These are phyloP conservation scores for Pogonocherus hispidulus DNA, from an alignment of 2,888 invertebrate genomes.

Conservation along the genomic window DNA sequence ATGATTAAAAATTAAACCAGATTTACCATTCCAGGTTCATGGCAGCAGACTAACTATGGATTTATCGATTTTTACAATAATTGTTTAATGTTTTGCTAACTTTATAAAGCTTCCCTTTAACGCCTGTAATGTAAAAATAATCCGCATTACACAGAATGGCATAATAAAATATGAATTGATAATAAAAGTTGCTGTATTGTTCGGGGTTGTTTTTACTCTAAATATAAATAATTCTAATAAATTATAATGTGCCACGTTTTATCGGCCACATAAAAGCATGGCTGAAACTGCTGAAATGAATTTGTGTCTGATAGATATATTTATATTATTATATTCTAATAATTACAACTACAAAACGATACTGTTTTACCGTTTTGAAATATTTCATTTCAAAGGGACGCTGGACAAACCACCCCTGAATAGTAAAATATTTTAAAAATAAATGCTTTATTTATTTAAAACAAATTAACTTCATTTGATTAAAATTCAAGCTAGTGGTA, in stretches of 20 bases:
- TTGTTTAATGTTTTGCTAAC: conserved; percentile 8
- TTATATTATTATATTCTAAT: not conserved
- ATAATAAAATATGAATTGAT: not conserved
- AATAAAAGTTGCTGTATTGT: not conserved
- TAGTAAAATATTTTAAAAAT: not conserved
- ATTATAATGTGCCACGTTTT: conserved; percentile 22
- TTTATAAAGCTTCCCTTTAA: conserved; percentile 6
- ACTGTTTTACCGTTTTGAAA: not conserved
- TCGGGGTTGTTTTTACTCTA: not conserved
- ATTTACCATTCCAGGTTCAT: not conserved
- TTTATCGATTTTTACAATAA: not conserved
- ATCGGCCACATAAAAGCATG: not conserved
- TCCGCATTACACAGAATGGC: not conserved
- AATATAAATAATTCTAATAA: conserved; percentile 20
- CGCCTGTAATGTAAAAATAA: not conserved
- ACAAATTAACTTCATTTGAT: not conserved
- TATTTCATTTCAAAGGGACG: not conserved
- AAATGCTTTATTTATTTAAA: not conserved
- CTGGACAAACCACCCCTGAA: not conserved
- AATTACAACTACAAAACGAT: not conserved
- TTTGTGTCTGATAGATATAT: not conserved
- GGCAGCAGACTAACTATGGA: not conserved
- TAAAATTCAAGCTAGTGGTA: not conserved
- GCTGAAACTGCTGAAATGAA: not conserved
- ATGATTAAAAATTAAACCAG: not conserved